Evolutionary conservation across 2,888 invertebrate genomes (phyloP), one percentile per base, ranked within the genome.

Genomic region (Coelinius sp.): DNA sequence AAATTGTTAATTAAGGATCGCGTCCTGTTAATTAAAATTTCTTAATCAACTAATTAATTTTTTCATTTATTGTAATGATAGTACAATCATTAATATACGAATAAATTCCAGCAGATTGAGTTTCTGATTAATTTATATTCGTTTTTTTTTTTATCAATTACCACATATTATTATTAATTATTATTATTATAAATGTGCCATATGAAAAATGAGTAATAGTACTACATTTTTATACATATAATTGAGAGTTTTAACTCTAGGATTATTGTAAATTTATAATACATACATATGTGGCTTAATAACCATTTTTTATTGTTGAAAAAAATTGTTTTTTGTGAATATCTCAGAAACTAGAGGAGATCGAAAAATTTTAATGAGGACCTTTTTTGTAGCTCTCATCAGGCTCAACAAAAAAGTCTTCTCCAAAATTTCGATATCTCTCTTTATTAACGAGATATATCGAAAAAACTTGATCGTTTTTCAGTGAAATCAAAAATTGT

Each of bases 181-280:
- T 82, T 84, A 84, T 86, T 78, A 78, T 82, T 84, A 86, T 86
- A 85, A 86, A 86, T 80, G 85, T 87, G 85, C 83, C 86, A 86
- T 87, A 85, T 85, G 86, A 87, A 87, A 80, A 87, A 85, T 84
- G 84, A 84, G 81, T 85, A 84, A 80, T 69, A 72, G 68, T 49
- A 62, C 59, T 69, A 73, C 72, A 75, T 78, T 79, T 46, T 78
- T 79, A 78, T 77, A 79, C 78, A 80, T 78, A 76, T 79, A 78
- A 67, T 77, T 76, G 75, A 77, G 75, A 74, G 73, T 83, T 83
- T 81, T 86, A 83, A 80, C 83, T 80, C 80, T 84, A 82, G 83
- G 85, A 85, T 87, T 87, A 87, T 63, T n/a, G n/a, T 85, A 83
- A n/a, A 85, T 86, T 86, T 86, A 87, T 85, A 85, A 84, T 87